phyloP scores from a whole-genome alignment of 2,113 vertebrate genomes.

The Polypterus senegalus region DNA sequence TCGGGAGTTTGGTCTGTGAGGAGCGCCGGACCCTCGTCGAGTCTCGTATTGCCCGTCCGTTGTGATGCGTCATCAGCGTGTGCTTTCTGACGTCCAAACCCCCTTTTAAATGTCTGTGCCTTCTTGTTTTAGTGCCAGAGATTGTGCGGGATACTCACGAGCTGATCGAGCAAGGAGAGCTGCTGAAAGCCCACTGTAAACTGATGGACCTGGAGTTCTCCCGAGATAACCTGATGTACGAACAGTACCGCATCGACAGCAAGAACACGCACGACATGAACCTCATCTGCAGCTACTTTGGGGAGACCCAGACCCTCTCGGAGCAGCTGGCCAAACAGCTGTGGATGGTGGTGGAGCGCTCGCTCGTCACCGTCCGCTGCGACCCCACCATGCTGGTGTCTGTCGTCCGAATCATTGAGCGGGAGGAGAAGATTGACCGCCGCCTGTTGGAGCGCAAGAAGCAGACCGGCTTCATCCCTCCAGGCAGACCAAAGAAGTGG shows the following conservation, averaged over 20 bases:
- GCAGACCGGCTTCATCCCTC: conserved; percentile 84
- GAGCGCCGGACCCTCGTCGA: too few relatives aligned
- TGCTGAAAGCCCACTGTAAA: conserved; percentile 81
- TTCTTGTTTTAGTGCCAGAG: conserved; percentile 66
- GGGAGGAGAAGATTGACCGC: conserved; percentile 85
- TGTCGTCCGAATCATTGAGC: conserved; percentile 86
- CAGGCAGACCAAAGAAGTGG: conserved; percentile 85
- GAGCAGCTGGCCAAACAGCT: conserved; percentile 87
- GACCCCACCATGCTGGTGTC: conserved; percentile 92
- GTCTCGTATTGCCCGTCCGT: too few relatives aligned
- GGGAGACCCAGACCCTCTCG: conserved; percentile 74
- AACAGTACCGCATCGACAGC: conserved; percentile 93
- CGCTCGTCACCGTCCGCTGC: conserved; percentile 75
- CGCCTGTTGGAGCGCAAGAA: conserved; percentile 84
- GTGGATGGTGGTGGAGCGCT: conserved; percentile 90
- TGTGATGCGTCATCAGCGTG: too few relatives aligned
- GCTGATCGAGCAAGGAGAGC: conserved; percentile 74
- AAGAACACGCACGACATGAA: conserved; percentile 82
- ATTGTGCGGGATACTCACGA: conserved; percentile 79
- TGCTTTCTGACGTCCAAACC: too few relatives aligned
- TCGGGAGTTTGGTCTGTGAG: background rate
- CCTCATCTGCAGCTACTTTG: conserved; percentile 83
- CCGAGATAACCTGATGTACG: conserved; percentile 87
- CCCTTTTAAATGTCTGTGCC: too few relatives aligned
- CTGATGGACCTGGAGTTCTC: conserved; percentile 94